Evolutionary conservation across 2,113 vertebrate species (phyloP).

Genomic region (Ammodytes marinus): DNA sequence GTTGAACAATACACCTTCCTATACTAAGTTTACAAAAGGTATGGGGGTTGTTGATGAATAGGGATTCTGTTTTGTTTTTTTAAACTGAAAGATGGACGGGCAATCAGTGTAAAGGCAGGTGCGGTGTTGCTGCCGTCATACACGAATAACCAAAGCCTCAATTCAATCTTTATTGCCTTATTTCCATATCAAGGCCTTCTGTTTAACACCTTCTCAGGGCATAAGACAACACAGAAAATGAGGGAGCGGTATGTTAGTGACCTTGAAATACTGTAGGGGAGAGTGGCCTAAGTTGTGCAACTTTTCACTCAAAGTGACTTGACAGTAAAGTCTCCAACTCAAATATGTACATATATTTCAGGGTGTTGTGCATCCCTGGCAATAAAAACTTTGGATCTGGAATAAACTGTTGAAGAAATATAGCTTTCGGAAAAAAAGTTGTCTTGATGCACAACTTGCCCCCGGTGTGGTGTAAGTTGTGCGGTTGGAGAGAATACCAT

Average conservation of each 20-base stretch:
- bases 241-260: not conserved
- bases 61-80: constrained; percentile 1
- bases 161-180: constrained; percentile 35
- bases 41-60: not conserved
- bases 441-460: too few relatives aligned
- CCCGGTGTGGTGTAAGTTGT: too few relatives aligned
- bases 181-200: constrained; percentile 49
- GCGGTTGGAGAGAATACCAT: too few relatives aligned
- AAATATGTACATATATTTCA: too few relatives aligned
- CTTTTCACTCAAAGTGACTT: too few relatives aligned
- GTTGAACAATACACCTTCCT: not conserved
- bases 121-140: constrained; percentile 15
- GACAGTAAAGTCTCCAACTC: too few relatives aligned
- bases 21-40: not conserved
- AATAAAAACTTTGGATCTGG: too few relatives aligned
- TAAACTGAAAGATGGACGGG: not conserved
- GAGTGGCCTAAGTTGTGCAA: too few relatives aligned
- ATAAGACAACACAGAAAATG: constrained; percentile 23
- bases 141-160: constrained; percentile 28
- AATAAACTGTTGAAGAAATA: too few relatives aligned
- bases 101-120: constrained; percentile 36
- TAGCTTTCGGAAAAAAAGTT: too few relatives aligned
- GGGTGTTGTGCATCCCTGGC: too few relatives aligned
- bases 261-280: constrained; percentile 33
- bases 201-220: constrained; percentile 10